Base-by-base conservation (phyloP, 2,113 vertebrate genomes). In the Ctenomys sociabilis region DNA sequence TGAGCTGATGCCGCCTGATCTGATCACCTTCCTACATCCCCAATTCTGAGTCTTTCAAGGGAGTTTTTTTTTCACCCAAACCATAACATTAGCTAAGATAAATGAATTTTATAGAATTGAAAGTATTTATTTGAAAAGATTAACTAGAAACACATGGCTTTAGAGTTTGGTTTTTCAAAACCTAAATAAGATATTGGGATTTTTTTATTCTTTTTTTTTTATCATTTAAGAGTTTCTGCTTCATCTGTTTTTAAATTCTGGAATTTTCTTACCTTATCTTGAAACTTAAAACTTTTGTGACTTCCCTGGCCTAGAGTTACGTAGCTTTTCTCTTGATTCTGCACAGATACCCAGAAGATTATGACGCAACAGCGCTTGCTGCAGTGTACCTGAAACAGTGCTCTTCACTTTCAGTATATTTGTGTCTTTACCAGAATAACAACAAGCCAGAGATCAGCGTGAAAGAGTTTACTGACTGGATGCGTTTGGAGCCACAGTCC, bases 401-500 rank as follows among this genome's bases (percentile, higher is more conserved):
- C 72, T 89, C 49, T 84, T 81, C 64, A 49, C 43, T 94, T 95
- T 82, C 66, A 86, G 91, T 30, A 5, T 63, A 24, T 63, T 24
- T 94, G 90, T 95, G 96, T 97, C 91, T 94, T 96, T 45, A 92
- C 61, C 98, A 99, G 99, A 99, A 99, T 96, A 99, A 99, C 97
- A 99, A 99, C 95, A 99, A 99, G 96, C 99, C 99, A 95, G 99
- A 99, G 98, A 99, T 99, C 96, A 99, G 99, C 90, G 99, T 99
- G 63, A 99, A 99, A 85, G 99, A 99, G 73, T 99, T 99, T 96
- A 98, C 99, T 86, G 99, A 99, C 2, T 99, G 99, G 99, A 99
- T 99, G 99, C 99, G 85, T 75, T 98, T 99, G 97, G 99, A 99
- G 88, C 99, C 99, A 2, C 99, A 99, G 98, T 99, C 99, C 35